Percentiles rank a stretch among this genome's conserved stretches.
phyloP scores from a whole-genome alignment of 2,797 vertebrate species.

The Amazonetta brasiliensis region DNA sequence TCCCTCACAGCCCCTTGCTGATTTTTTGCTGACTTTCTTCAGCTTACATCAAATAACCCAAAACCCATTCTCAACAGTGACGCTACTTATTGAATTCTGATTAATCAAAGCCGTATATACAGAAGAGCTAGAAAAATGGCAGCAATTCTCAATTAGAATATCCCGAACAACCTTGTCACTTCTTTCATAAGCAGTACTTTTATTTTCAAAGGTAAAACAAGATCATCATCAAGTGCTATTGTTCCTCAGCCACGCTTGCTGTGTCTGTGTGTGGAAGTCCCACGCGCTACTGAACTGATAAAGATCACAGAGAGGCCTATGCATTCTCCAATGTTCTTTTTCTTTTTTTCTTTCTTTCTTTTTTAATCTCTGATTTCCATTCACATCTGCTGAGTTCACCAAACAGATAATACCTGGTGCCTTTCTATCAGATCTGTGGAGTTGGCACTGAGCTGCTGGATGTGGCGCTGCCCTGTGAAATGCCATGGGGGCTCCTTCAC shows the following conservation, averaged over 20 bases:
- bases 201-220: slow-evolving; percentile 42
- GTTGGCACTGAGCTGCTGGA: neutral
- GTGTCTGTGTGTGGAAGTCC: neutral
- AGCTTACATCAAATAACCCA: slow-evolving; percentile 1
- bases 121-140: slow-evolving; percentile 11
- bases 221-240: slow-evolving; percentile 8
- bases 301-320: neutral
- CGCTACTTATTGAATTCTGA: neutral
- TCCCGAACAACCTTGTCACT: slow-evolving; percentile 21
- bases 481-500: neutral
- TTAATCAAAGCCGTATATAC: neutral
- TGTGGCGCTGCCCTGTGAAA: neutral
- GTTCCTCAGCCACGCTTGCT: neutral
- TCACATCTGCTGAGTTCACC: neutral
- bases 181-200: slow-evolving; percentile 26
- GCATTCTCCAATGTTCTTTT: neutral
- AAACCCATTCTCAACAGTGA: neutral
- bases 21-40: neutral
- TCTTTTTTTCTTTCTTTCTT: neutral
- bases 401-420: neutral
- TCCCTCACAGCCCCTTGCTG: neutral
- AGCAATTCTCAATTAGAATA: neutral
- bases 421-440: rapidly evolving
- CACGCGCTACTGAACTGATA: neutral
- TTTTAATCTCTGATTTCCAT: neutral